A percentile compares a stretch with the other conserved stretches of the same genome.
Conservation (phyloP, 2,113 vertebrate species). For the Lagopus leucura region DNA sequence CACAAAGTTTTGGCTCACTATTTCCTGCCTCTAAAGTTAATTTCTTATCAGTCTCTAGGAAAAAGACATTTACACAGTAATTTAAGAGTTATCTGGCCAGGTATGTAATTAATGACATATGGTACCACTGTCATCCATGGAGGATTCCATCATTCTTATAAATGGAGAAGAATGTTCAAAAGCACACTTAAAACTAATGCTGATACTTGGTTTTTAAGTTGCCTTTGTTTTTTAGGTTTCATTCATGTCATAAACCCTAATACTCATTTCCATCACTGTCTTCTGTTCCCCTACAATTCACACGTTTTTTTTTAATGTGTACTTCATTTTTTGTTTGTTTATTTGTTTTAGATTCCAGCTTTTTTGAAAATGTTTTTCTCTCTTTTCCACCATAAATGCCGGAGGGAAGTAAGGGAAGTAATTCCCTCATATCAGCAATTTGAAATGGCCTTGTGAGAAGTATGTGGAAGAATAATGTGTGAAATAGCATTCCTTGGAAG, state of each 20-base stretch:
- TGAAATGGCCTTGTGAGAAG: background rate
- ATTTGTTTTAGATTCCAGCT: background rate
- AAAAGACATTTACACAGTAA: background rate
- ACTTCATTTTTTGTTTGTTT: background rate
- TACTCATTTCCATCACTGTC: background rate
- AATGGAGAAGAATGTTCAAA: background rate
- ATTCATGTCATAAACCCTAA: background rate
- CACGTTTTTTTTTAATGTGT: accelerated
- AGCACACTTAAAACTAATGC: background rate
- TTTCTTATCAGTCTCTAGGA: background rate
- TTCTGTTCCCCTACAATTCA: background rate
- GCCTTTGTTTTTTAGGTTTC: background rate
- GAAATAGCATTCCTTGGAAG: accelerated
- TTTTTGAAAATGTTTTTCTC: background rate
- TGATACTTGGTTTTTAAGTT: background rate
- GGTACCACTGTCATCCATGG: background rate
- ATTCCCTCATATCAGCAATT: background rate
- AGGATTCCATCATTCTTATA: background rate
- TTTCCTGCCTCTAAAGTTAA: background rate
- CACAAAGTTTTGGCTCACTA: background rate
- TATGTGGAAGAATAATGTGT: background rate
- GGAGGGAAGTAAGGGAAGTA: background rate
- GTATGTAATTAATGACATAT: background rate
- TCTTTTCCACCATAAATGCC: background rate
- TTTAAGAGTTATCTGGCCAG: background rate